These are phyloP conservation scores for Drosophila flavopinicola DNA, from an alignment of 2,888 invertebrate species.

Conservation along the genomic window DNA sequence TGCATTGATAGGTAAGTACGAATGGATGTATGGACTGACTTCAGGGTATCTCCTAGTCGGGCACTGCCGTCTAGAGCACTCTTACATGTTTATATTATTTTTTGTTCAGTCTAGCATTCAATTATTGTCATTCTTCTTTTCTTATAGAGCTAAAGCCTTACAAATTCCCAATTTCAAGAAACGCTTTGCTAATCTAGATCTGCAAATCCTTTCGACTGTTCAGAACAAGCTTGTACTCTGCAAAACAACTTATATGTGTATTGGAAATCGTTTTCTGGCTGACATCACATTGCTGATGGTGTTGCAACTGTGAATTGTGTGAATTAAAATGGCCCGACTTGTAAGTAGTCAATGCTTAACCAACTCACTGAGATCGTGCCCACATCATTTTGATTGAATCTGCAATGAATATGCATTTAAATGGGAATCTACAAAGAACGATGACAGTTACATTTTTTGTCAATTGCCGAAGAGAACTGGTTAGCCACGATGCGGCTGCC, in stretches of 20 bases:
- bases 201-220: not conserved
- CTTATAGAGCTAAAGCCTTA: too few relatives aligned
- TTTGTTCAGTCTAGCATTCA: too few relatives aligned
- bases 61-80: too few relatives aligned
- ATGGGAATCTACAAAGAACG: slow-evolving; percentile 42
- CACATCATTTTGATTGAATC: slow-evolving; percentile 53
- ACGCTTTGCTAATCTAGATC: not conserved
- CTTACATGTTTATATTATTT: not conserved
- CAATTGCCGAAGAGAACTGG: slow-evolving; percentile 48
- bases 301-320: slow-evolving; percentile 19
- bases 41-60: too few relatives aligned
- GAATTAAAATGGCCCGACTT: slow-evolving; percentile 9
- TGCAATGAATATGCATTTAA: slow-evolving; percentile 39
- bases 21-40: too few relatives aligned
- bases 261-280: slow-evolving; percentile 8
- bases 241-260: not conserved
- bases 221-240: not conserved
- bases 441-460: slow-evolving; percentile 21
- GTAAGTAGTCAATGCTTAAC: slow-evolving; percentile 17
- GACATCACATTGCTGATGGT: slow-evolving; percentile 7
- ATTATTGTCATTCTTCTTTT: too few relatives aligned
- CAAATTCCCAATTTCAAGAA: too few relatives aligned
- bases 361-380: slow-evolving; percentile 53
- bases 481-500: slow-evolving; percentile 30
- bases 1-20: too few relatives aligned